These are phyloP conservation scores for Bostrychus sinensis DNA, from an alignment of 2,113 vertebrate genomes.

Conservation along the genomic window DNA sequence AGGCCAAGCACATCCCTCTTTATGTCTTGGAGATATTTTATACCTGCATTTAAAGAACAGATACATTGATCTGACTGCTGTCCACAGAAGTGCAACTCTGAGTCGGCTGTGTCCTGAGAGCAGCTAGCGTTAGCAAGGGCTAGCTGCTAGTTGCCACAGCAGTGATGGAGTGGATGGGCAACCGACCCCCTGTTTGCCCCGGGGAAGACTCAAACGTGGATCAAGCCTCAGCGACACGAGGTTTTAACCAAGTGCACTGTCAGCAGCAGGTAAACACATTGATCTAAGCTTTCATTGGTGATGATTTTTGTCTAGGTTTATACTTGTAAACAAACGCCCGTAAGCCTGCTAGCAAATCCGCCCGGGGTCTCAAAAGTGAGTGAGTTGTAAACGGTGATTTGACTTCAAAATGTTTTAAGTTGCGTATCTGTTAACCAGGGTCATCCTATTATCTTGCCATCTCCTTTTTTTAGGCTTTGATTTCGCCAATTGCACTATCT, in stretches of 20 bases:
- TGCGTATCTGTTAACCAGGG: too few species aligned
- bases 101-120: neutral
- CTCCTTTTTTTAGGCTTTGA: too few species aligned
- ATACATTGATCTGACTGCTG: neutral
- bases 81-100: neutral
- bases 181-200: conserved; percentile 24
- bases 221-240: conserved; percentile 5
- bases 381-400: too few species aligned
- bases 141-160: conserved; percentile 31
- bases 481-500: too few species aligned
- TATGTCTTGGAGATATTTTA: neutral
- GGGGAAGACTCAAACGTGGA: conserved; percentile 41
- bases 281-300: neutral
- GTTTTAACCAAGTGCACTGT: conserved; percentile 4
- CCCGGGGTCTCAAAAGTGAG: too few species aligned
- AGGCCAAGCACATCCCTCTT: neutral
- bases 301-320: too few species aligned
- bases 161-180: conserved; percentile 77
- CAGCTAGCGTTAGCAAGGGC: conserved; percentile 46
- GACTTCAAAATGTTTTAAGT: too few species aligned
- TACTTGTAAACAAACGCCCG: too few species aligned
- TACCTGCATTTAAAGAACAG: neutral
- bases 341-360: conserved; percentile 29
- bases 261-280: conserved; percentile 53
- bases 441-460: too few species aligned